Evolutionary conservation across 2,888 invertebrate species (phyloP).

Genomic region (Mythimna loreyi): DNA sequence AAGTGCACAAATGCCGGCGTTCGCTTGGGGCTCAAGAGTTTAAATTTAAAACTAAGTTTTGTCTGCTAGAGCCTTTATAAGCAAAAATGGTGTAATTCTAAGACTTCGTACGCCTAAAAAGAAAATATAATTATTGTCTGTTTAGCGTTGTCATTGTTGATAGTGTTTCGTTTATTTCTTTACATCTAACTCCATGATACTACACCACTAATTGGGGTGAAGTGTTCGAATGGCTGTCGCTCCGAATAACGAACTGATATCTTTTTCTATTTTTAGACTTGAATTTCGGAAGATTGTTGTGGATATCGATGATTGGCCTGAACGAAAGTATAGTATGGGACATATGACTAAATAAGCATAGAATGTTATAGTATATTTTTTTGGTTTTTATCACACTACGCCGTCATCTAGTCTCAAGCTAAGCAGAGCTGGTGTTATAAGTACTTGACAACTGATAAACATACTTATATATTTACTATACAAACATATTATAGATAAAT

Average conservation of each 20-base stretch:
- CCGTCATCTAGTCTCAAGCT: too few species aligned
- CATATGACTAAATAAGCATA: not conserved
- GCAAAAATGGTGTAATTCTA: too few species aligned
- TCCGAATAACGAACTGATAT: conserved; percentile 12
- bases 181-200: conserved; percentile 10
- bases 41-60: too few species aligned
- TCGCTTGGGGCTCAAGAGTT: too few species aligned
- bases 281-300: not conserved
- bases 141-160: conserved; percentile 1
- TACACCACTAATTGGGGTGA: conserved; percentile 38
- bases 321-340: too few species aligned
- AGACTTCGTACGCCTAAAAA: not conserved
- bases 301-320: not conserved
- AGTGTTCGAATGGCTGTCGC: conserved; percentile 4
- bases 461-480: too few species aligned
- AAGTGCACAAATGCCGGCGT: too few species aligned
- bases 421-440: too few species aligned
- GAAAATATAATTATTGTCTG: not conserved
- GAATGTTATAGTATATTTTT: not conserved
- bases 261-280: conserved; percentile 15
- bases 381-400: too few species aligned
- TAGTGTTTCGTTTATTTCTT: conserved; percentile 9
- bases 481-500: too few species aligned
- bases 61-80: too few species aligned
- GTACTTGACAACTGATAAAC: too few species aligned